These are phyloP conservation scores for Macrotrachela quadricornifera DNA, from an alignment of 1,140 invertebrate genomes.

Conservation along the genomic window DNA sequence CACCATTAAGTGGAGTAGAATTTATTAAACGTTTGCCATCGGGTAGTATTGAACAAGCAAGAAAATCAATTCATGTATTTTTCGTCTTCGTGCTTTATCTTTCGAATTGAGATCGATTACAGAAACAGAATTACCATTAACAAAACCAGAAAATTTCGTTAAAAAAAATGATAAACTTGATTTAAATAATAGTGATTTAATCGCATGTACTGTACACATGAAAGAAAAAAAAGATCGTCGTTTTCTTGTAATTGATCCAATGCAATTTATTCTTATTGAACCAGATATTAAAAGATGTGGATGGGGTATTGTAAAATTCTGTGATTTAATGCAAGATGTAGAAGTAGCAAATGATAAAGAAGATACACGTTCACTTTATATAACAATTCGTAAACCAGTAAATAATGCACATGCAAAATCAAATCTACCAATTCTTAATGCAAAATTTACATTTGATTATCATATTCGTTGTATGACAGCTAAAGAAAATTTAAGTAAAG, in stretches of 20 bases:
- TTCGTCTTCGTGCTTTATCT: constrained; percentile 62
- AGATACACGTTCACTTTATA: constrained; percentile 76
- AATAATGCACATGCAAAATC: constrained; percentile 17
- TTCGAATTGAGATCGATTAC: constrained; percentile 53
- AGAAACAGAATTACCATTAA: constrained; percentile 71
- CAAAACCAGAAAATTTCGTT: constrained; percentile 62
- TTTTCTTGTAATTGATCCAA: constrained; percentile 77
- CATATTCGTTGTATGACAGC: constrained; percentile 90
- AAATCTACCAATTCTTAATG: constrained; percentile 41
- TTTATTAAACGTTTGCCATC: constrained; percentile 81
- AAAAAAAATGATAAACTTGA: constrained; percentile 74
- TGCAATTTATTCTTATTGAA: constrained; percentile 86
- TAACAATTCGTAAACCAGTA: constrained; percentile 66
- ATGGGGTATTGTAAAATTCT: constrained; percentile 86
- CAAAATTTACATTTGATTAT: constrained; percentile 91
- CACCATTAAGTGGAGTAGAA: constrained; percentile 79
- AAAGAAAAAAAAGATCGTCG: constrained; percentile 70
- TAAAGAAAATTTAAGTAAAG: constrained; percentile 52
- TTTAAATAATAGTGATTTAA: constrained; percentile 85
- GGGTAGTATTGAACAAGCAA: constrained; percentile 78
- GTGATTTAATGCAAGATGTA: constrained; percentile 45
- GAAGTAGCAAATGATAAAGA: constrained; percentile 69
- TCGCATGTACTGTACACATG: constrained; percentile 72
- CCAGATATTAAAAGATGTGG: constrained; percentile 73
- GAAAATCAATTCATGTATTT: constrained; percentile 73